Evolutionary conservation across 2,888 invertebrate genomes (phyloP).

Genomic region (Bibio marci): DNA sequence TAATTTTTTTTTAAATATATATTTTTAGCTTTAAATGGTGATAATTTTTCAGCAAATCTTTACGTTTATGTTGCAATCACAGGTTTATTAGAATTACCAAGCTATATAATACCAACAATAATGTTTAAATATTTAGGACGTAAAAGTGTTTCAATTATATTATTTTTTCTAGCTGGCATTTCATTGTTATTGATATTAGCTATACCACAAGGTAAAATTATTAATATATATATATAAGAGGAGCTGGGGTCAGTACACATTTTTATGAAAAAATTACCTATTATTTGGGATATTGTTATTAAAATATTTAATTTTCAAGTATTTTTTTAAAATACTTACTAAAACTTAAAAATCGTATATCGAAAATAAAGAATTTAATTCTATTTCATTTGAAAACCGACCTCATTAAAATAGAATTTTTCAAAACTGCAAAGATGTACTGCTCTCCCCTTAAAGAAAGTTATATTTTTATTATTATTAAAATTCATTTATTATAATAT

Average conservation of each 20-base stretch:
- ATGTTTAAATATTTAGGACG: not conserved
- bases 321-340: too few species aligned
- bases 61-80: constrained; percentile 3
- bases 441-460: too few species aligned
- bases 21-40: constrained; percentile 3
- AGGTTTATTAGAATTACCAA: not conserved
- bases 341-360: too few species aligned
- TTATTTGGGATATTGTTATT: not conserved
- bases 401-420: too few species aligned
- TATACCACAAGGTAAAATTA: not conserved
- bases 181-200: not conserved
- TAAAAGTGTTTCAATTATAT: not conserved
- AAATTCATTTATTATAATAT: too few species aligned
- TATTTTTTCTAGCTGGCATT: not conserved
- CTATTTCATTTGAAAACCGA: too few species aligned
- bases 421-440: too few species aligned
- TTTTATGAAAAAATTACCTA: too few species aligned
- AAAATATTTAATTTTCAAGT: not conserved
- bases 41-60: constrained; percentile 1
- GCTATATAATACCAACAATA: constrained; percentile 1
- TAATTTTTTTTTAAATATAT: too few species aligned
- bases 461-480: too few species aligned
- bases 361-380: too few species aligned
- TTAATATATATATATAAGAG: not conserved
- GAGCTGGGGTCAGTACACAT: not conserved